Evolutionary conservation across 2,797 vertebrate genomes (phyloP), one percentile per base, ranked within the genome.

Genomic region (Tinamus major): DNA sequence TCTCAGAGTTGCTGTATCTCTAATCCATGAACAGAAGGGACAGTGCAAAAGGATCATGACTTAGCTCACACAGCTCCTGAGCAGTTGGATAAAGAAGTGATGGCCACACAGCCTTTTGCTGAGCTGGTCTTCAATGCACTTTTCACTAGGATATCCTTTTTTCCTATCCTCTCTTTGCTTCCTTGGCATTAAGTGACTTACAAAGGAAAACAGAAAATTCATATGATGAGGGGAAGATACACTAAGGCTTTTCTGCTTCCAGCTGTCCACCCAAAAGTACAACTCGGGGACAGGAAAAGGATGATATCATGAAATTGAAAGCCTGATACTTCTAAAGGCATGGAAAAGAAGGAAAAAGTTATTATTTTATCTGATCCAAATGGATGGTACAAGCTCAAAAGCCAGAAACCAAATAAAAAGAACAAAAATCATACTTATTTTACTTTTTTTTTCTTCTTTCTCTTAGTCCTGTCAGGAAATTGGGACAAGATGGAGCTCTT

Each of bases 261-360:
- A 95, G n/a, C 44, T 70, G 74, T 95, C 95, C 95, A 93, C 92
- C 92, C 95, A 94, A 95, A 96, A 95, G 93, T 88, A 76, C 77
- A 89, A 89, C 70, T 80, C 69, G 65, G 93, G 90, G 94, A 91
- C 87, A 90, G 89, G 76, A 91, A 87, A 62, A 18, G 35, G 63
- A 81, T 93, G 79, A 92, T 61, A 91, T 91, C 3, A 92, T 53
- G 21, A 82, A 93, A 85, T 61, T 55, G 39, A 94, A 91, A 84
- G 79, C 29, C 48, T 87, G 59, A 85, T 74, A 51, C 13, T 81
- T 79, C 79, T 68, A 72, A 81, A 88, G 29, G 35, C 33, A 77
- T 13, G 29, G 65, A 5, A 2, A 17, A 48, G 37, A 71, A 9
- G 5, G 2, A n/a, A 87, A 31, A 85, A 15, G 2, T n/a, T 77